These are phyloP conservation scores for Pteropus alecto DNA, from an alignment of 2,113 vertebrate species.

Conservation along the genomic window DNA sequence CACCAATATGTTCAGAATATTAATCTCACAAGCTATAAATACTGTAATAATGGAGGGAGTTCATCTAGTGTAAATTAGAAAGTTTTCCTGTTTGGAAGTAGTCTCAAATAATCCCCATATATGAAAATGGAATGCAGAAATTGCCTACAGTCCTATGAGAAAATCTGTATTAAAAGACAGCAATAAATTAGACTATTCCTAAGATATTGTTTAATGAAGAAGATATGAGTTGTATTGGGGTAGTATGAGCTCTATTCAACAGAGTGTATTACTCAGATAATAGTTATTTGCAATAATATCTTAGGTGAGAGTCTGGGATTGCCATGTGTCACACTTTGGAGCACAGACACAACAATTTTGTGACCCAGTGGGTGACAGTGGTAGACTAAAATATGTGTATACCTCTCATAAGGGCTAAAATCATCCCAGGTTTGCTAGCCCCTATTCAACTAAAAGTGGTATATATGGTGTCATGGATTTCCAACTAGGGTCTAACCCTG, in stretches of 20 bases:
- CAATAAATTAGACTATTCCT: not conserved
- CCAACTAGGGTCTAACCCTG: not conserved
- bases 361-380: not conserved
- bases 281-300: not conserved
- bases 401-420: not conserved
- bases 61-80: not conserved
- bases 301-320: not conserved
- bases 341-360: not conserved
- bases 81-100: not conserved
- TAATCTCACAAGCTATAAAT: not conserved
- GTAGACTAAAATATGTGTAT: not conserved
- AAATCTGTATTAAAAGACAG: not conserved
- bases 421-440: not conserved
- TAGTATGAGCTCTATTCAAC: not conserved
- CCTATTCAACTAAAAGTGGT: not conserved
- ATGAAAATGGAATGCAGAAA: conserved; percentile 1
- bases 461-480: not conserved
- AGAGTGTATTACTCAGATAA: not conserved
- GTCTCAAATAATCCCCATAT: not conserved
- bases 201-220: not conserved
- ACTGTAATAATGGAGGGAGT: not conserved
- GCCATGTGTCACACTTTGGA: not conserved
- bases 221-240: not conserved
- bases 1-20: not conserved
- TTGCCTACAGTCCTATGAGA: not conserved